These are phyloP conservation scores for Melinopterus prodromus DNA, from an alignment of 2,888 invertebrate species.

Conservation along the genomic window DNA sequence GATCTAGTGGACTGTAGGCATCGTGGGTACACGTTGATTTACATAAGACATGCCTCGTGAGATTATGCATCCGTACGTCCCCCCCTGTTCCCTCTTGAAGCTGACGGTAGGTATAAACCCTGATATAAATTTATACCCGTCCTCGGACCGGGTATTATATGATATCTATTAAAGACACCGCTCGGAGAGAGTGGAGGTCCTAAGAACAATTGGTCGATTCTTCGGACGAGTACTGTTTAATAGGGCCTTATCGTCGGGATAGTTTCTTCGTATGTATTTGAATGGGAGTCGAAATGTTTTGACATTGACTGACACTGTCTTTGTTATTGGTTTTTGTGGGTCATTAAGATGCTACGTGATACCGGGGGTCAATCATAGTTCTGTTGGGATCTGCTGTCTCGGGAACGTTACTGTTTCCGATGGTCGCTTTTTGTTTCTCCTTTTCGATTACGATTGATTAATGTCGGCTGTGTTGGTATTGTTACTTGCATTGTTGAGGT, in stretches of 20 bases:
- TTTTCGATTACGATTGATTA: conserved; percentile 4
- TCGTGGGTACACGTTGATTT: not conserved
- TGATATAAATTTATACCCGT: not conserved
- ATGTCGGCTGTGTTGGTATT: not conserved
- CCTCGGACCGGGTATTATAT: not conserved
- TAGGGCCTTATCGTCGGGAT: not conserved
- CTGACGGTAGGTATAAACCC: not conserved
- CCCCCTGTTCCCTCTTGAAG: not conserved
- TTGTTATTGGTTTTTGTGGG: conserved; percentile 4
- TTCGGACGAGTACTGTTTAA: not conserved
- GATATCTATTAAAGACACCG: not conserved
- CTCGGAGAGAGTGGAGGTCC: not conserved
- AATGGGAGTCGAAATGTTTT: conserved; percentile 4
- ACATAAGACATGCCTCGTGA: not conserved
- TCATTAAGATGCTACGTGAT: conserved; percentile 4
- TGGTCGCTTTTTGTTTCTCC: not conserved
- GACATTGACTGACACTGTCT: conserved; percentile 4
- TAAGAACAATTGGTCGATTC: not conserved
- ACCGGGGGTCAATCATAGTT: not conserved
- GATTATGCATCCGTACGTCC: not conserved
- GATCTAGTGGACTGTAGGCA: not conserved
- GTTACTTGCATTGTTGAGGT: not conserved
- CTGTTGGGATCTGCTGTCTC: not conserved
- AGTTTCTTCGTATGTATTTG: conserved; percentile 4
- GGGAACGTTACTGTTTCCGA: not conserved